phyloP scores from a whole-genome alignment of 2,888 invertebrate species.

The Cerceris ruficornis region DNA sequence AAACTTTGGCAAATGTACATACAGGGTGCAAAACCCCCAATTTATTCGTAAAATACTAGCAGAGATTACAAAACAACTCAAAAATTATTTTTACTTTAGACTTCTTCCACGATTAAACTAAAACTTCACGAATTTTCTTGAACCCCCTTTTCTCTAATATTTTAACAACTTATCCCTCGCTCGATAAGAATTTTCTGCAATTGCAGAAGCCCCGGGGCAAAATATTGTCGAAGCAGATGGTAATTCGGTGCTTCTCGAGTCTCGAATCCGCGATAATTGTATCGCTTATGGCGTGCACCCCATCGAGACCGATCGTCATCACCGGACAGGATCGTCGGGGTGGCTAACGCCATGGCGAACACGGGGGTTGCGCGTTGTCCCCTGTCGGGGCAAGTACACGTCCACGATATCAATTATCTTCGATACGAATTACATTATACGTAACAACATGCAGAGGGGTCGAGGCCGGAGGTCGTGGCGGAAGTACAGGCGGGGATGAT shows the following conservation, averaged over 20 bases:
- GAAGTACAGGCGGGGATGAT: constrained; percentile 51
- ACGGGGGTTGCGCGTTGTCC: constrained; percentile 45
- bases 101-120: too few species aligned
- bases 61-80: too few species aligned
- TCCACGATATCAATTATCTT: constrained; percentile 73
- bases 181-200: too few species aligned
- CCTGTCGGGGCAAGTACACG: constrained; percentile 17
- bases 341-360: background rate
- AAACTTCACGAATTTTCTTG: too few species aligned
- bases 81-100: too few species aligned
- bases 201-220: too few species aligned
- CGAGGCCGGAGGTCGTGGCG: constrained; percentile 52
- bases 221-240: background rate
- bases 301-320: constrained; percentile 43
- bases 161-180: too few species aligned
- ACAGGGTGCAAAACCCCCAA: too few species aligned
- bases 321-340: constrained; percentile 17
- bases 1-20: too few species aligned
- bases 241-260: background rate
- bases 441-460: constrained; percentile 50
- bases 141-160: too few species aligned
- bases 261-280: constrained; percentile 39
- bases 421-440: constrained; percentile 72
- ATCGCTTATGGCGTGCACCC: constrained; percentile 16
- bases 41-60: too few species aligned